phyloP scores from a whole-genome alignment of 2,113 vertebrate species.

The Notarius lentiginosus region DNA sequence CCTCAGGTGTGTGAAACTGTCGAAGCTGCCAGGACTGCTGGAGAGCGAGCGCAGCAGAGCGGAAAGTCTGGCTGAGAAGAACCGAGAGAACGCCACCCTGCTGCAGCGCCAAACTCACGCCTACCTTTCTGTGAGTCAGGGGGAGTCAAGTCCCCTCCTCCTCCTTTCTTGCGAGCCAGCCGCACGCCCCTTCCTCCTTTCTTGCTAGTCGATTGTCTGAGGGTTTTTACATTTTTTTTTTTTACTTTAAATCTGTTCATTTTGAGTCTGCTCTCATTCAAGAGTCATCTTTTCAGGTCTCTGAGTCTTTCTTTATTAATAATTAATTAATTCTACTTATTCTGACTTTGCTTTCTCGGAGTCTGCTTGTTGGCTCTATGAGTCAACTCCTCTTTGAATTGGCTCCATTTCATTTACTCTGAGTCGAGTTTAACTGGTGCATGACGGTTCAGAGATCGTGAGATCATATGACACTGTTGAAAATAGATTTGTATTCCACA shows the following conservation, averaged over 20 bases:
- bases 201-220: too few relatives aligned
- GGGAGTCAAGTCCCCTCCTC: too few relatives aligned
- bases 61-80: conserved; percentile 64
- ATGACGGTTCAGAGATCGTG: not conserved
- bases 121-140: conserved; percentile 67
- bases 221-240: too few relatives aligned
- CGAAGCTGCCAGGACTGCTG: conserved; percentile 70
- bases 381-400: not conserved
- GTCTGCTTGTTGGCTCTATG: not conserved
- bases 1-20: conserved; percentile 72
- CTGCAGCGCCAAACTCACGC: conserved; percentile 76
- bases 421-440: not conserved
- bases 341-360: not conserved
- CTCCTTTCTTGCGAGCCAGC: too few relatives aligned
- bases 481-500: not conserved
- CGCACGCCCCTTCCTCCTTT: too few relatives aligned
- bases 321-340: not conserved
- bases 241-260: too few relatives aligned
- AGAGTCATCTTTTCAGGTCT: not conserved
- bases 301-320: not conserved
- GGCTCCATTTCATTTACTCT: not conserved
- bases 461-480: not conserved
- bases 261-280: not conserved
- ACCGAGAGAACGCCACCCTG: conserved; percentile 65
- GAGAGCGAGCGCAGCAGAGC: conserved; percentile 72